Percentiles rank a stretch among this genome's conserved stretches.
phyloP scores from a whole-genome alignment of 2,113 vertebrate genomes.

The Epinephelus fuscoguttatus region DNA sequence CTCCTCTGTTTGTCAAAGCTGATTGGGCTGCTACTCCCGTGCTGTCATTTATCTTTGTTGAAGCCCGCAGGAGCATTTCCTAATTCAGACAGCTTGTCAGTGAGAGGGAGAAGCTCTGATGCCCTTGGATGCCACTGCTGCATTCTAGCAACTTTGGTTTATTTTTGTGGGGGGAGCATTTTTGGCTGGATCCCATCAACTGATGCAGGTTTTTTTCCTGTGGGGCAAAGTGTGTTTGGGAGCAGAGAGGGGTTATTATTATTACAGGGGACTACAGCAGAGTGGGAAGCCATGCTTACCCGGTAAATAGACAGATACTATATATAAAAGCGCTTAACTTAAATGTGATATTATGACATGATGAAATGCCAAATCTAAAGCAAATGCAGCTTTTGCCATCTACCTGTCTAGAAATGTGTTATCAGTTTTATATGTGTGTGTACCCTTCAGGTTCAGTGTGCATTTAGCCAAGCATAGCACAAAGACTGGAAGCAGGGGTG shows the following conservation, averaged over 20 bases:
- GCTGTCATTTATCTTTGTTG: constrained; percentile 44
- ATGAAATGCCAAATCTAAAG: not conserved
- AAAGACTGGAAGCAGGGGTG: no score
- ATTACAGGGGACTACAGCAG: constrained; percentile 6
- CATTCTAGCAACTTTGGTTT: constrained; percentile 4
- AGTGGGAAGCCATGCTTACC: not conserved
- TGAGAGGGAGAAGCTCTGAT: constrained; percentile 17
- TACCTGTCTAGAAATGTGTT: no score
- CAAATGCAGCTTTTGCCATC: no score
- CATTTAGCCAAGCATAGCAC: no score
- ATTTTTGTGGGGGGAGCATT: not conserved
- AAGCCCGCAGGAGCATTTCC: constrained; percentile 32
- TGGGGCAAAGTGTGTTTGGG: constrained; percentile 4
- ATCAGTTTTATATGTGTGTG: no score
- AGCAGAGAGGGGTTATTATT: constrained; percentile 4
- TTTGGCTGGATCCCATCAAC: not conserved
- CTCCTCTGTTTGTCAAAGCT: constrained; percentile 3
- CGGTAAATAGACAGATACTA: not conserved
- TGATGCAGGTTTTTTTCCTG: constrained; percentile 16
- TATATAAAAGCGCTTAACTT: not conserved
- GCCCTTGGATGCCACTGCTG: constrained; percentile 8
- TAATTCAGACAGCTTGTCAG: constrained; percentile 53
- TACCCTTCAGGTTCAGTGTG: no score
- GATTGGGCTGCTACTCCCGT: not conserved
- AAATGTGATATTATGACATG: not conserved